phyloP scores from a whole-genome alignment of 2,113 vertebrate genomes.

The Tangachromis dhanisi region DNA sequence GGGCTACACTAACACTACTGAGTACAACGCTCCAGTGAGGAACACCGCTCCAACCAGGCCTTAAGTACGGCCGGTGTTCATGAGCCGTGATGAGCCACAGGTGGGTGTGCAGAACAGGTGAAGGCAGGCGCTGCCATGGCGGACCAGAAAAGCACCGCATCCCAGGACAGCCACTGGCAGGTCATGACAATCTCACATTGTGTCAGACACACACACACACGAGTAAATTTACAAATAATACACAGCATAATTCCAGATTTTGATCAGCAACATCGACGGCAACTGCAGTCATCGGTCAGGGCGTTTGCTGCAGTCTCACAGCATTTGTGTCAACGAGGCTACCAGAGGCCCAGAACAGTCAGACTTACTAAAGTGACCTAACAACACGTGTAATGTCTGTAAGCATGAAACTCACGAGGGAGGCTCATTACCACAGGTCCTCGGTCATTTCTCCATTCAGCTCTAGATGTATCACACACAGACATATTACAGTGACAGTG shows the following conservation, averaged over 20 bases:
- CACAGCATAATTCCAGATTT: neutral
- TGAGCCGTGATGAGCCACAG: neutral
- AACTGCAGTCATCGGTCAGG: neutral
- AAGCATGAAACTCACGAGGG: neutral
- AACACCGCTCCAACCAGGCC: neutral
- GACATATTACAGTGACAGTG: neutral
- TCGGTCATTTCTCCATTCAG: neutral
- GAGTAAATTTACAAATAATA: neutral
- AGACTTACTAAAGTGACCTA: neutral
- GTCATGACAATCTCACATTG: neutral
- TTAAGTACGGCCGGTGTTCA: neutral
- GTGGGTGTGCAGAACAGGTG: neutral
- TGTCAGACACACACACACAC: neutral
- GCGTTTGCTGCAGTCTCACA: neutral
- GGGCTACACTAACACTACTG: neutral
- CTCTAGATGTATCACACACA: neutral
- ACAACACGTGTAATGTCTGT: neutral
- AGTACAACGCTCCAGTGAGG: neutral
- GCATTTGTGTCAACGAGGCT: rapidly evolving
- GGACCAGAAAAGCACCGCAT: neutral
- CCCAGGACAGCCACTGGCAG: neutral
- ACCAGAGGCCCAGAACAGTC: neutral
- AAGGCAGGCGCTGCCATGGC: neutral
- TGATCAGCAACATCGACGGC: neutral
- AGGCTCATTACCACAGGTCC: neutral